These are phyloP conservation scores for Tetanocera ferruginea DNA, from an alignment of 2,888 invertebrate species.

Conservation along the genomic window DNA sequence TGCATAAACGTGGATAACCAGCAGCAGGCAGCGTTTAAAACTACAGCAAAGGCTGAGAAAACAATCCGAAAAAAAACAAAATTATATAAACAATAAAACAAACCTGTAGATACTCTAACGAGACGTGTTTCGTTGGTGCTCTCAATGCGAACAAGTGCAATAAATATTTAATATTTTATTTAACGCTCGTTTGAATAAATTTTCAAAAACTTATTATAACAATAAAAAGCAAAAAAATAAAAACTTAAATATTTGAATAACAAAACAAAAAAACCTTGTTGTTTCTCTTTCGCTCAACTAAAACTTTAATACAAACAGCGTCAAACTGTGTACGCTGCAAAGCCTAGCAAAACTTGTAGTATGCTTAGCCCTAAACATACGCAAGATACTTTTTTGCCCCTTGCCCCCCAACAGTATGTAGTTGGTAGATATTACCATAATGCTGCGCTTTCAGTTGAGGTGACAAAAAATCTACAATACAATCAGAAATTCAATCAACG, in stretches of 20 bases:
- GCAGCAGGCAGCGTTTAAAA: background rate
- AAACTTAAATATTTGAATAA: background rate
- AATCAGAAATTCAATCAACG: slow-evolving; percentile 58
- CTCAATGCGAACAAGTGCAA: too few species aligned
- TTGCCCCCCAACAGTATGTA: slow-evolving; percentile 11
- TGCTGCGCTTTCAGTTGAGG: slow-evolving; percentile 19
- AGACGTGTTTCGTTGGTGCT: background rate
- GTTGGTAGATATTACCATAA: slow-evolving; percentile 10
- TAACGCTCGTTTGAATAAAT: too few species aligned
- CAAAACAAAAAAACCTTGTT: background rate
- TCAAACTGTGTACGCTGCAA: background rate
- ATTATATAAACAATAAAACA: slow-evolving; percentile 28
- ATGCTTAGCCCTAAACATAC: slow-evolving; percentile 19
- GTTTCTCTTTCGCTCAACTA: background rate
- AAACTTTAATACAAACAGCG: background rate
- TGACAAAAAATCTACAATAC: slow-evolving; percentile 44
- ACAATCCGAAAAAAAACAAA: background rate
- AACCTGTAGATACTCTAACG: slow-evolving; percentile 14
- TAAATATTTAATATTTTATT: too few species aligned
- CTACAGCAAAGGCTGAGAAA: slow-evolving; percentile 25
- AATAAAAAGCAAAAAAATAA: too few species aligned
- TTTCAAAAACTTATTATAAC: too few species aligned
- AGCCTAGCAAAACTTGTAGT: background rate
- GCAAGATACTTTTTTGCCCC: slow-evolving; percentile 3
- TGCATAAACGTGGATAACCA: too few species aligned